A percentile compares a stretch with the other conserved stretches of the same genome.
These are phyloP conservation scores for Zaprionus obscuricornis DNA, from an alignment of 2,888 invertebrate species.

Conservation along the genomic window DNA sequence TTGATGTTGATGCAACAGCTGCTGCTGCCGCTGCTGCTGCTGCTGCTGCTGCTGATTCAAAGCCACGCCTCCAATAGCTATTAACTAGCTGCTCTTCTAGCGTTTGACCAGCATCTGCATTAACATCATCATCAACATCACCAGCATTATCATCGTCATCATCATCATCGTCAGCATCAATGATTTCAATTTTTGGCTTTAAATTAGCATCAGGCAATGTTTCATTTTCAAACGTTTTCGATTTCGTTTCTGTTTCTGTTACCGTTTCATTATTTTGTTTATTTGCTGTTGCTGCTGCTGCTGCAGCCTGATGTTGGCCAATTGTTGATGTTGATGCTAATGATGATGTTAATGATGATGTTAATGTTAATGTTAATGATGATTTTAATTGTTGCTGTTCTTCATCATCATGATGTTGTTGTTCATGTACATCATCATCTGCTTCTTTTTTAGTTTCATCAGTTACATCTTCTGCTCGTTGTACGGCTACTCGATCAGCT, in stretches of 20 bases:
- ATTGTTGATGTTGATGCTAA: too few relatives aligned
- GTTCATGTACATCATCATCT: too few relatives aligned
- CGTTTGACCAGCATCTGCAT: slow-evolving; percentile 38
- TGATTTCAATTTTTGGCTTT: slow-evolving; percentile 48
- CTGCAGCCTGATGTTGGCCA: too few relatives aligned
- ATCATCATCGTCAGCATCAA: slow-evolving; percentile 34
- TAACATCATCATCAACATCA: background rate
- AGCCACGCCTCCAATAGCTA: slow-evolving; percentile 89
- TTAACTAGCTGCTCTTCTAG: slow-evolving; percentile 92
- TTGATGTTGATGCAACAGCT: slow-evolving; percentile 54
- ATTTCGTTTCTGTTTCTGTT: too few relatives aligned
- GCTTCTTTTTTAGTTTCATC: too few relatives aligned
- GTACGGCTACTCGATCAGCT: slow-evolving; percentile 20
- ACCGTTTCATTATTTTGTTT: slow-evolving; percentile 13
- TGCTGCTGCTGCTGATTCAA: slow-evolving; percentile 83
- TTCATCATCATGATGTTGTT: slow-evolving; percentile 1
- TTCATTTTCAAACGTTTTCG: slow-evolving; percentile 26
- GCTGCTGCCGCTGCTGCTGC: slow-evolving; percentile 25
- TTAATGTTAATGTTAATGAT: too few relatives aligned
- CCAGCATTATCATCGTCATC: slow-evolving; percentile 3
- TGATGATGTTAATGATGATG: too few relatives aligned
- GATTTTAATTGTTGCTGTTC: background rate
- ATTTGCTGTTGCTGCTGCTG: background rate
- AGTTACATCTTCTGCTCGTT: too few relatives aligned
- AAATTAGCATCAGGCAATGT: slow-evolving; percentile 17